phyloP scores from a whole-genome alignment of 1,140 invertebrate species.

The Solenopsis fugax region DNA sequence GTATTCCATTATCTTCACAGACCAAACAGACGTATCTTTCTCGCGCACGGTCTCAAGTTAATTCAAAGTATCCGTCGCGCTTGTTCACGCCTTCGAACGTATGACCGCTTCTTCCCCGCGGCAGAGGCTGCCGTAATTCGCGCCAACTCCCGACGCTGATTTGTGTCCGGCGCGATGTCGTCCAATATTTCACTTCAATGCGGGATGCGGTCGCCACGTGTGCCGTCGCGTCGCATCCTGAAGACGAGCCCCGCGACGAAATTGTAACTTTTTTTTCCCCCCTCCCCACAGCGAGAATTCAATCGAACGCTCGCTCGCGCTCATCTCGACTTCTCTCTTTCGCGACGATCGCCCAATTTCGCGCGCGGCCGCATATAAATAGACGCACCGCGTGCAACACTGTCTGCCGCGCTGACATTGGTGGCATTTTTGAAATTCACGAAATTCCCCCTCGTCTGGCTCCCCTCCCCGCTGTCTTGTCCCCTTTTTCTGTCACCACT shows the following conservation, averaged over 20 bases:
- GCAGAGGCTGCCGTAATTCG: background rate
- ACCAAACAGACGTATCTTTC: constrained; percentile 46
- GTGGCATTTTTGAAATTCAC: constrained; percentile 75
- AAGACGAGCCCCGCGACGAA: constrained; percentile 4
- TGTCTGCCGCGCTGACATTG: constrained; percentile 72
- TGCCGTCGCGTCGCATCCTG: background rate
- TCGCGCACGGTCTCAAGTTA: background rate
- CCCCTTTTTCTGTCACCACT: background rate
- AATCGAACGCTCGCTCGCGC: constrained; percentile 13
- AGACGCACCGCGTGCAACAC: constrained; percentile 43
- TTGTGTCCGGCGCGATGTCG: constrained; percentile 39
- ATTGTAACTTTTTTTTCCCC: background rate
- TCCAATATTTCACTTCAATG: constrained; percentile 38
- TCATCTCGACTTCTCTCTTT: constrained; percentile 13
- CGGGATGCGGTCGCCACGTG: constrained; percentile 1
- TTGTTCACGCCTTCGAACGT: constrained; percentile 17
- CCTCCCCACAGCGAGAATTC: background rate
- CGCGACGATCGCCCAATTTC: constrained; percentile 54
- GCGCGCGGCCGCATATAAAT: constrained; percentile 64
- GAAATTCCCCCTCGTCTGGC: constrained; percentile 70
- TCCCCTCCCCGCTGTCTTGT: background rate
- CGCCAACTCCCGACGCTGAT: constrained; percentile 35
- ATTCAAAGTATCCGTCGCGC: constrained; percentile 54
- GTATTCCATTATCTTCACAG: constrained; percentile 54
- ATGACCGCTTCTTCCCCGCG: background rate